phyloP scores from a whole-genome alignment of 2,888 invertebrate genomes.

The Agrochola lota region DNA sequence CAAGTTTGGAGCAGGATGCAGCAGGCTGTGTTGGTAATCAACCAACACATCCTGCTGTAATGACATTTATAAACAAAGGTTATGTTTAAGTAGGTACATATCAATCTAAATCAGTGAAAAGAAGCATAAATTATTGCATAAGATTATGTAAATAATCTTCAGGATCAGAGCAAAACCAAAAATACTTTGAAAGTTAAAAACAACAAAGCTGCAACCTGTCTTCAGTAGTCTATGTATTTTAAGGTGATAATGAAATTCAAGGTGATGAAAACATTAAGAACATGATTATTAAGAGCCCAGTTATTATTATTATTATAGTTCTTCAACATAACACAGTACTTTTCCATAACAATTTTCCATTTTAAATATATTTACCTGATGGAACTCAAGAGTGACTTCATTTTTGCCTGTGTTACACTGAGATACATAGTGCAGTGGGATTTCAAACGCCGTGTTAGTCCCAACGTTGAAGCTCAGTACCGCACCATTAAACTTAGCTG shows the following conservation, averaged over 20 bases:
- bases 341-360: background rate
- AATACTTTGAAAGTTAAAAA: background rate
- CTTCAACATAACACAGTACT: background rate
- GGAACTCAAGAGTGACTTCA: constrained; percentile 99
- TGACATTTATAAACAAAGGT: background rate
- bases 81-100: background rate
- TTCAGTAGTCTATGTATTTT: too few species aligned
- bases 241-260: background rate
- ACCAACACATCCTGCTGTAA: too few species aligned
- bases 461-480: constrained; percentile 96
- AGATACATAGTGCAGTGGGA: constrained; percentile 98
- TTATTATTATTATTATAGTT: background rate
- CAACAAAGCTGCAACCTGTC: background rate
- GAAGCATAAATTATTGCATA: constrained; percentile 21
- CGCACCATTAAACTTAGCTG: constrained; percentile 97
- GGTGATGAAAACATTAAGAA: background rate
- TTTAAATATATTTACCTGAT: constrained; percentile 91
- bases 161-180: background rate
- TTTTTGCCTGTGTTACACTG: constrained; percentile 99
- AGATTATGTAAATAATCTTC: constrained; percentile 26
- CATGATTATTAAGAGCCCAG: too few species aligned
- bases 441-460: constrained; percentile 97
- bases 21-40: too few species aligned
- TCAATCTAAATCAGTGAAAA: background rate
- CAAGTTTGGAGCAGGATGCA: background rate